Percentiles rank a stretch among this genome's conserved stretches.
Evolutionary conservation across 35 echinoderm and acorn worm genomes (phyloP).

Genomic region (Patiria miniata): DNA sequence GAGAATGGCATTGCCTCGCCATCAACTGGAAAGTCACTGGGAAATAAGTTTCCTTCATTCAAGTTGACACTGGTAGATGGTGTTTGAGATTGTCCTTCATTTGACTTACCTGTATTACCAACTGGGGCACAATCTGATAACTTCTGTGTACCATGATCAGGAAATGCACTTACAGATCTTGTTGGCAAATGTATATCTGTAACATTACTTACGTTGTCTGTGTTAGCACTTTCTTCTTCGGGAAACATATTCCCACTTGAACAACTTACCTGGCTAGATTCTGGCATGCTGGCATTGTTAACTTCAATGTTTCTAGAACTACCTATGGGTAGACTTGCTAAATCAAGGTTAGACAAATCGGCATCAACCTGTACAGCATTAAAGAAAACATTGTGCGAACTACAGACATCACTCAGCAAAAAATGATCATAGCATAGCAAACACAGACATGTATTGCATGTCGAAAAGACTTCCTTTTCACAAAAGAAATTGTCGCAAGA

Average conservation of each 20-base stretch:
- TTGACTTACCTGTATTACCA: background rate
- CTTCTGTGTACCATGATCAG: background rate
- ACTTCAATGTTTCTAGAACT: background rate
- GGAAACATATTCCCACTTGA: background rate
- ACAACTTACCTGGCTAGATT: background rate
- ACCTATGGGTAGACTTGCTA: conserved; percentile 4
- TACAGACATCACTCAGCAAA: background rate
- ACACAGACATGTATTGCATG: background rate
- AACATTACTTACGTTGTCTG: background rate
- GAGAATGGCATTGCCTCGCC: background rate
- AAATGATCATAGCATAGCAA: background rate
- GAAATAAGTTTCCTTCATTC: background rate
- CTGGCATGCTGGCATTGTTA: background rate
- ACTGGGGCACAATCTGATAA: background rate
- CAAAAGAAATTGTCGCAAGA: background rate
- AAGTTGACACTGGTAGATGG: background rate
- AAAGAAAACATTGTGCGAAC: background rate
- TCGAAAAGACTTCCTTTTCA: background rate
- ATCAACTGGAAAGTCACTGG: background rate
- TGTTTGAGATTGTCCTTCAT: background rate
- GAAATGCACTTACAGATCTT: background rate
- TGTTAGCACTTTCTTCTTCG: background rate
- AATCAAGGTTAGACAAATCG: background rate
- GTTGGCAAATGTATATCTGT: background rate
- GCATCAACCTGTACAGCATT: background rate